phyloP scores from a whole-genome alignment of 2,888 invertebrate genomes.

The Drosophila pegasa region DNA sequence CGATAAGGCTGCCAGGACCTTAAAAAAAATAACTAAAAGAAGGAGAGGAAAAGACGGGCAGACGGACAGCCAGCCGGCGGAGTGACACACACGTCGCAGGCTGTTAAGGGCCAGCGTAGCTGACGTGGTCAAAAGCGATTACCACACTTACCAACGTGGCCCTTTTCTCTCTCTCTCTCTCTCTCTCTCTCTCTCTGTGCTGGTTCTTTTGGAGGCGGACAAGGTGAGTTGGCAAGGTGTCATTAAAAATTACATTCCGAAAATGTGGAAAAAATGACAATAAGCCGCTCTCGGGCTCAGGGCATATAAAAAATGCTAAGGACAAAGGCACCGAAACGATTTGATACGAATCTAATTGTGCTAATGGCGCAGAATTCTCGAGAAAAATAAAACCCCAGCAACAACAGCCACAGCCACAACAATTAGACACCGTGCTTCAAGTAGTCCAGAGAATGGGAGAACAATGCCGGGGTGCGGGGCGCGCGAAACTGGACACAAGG shows the following conservation, averaged over 20 bases:
- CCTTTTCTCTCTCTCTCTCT: constrained; percentile 18
- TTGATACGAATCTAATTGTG: constrained; percentile 81
- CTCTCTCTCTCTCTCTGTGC: constrained; percentile 7
- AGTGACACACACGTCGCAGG: constrained; percentile 76
- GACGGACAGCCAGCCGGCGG: constrained; percentile 5
- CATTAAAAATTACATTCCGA: constrained; percentile 78
- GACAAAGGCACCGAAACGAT: constrained; percentile 69
- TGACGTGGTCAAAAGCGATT: constrained; percentile 78
- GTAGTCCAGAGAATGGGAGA: constrained; percentile 36
- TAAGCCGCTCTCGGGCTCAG: constrained; percentile 46
- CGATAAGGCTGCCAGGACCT: constrained; percentile 55
- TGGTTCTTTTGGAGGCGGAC: constrained; percentile 74
- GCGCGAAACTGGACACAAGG: constrained; percentile 50
- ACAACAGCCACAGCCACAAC: constrained; percentile 41
- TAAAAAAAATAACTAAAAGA: constrained; percentile 4
- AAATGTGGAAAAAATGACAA: constrained; percentile 70
- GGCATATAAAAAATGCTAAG: constrained; percentile 31
- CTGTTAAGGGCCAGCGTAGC: constrained; percentile 27
- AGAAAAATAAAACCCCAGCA: constrained; percentile 49
- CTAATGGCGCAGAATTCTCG: constrained; percentile 77
- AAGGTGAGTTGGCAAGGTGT: constrained; percentile 81
- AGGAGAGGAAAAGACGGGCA: neutral
- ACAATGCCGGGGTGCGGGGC: constrained; percentile 40
- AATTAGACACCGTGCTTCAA: constrained; percentile 51
- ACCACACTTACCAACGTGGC: constrained; percentile 65